Evolutionary conservation across 2,113 vertebrate genomes (phyloP), one percentile per base, ranked within the genome.

Genomic region (Sarotherodon lohbergeri): DNA sequence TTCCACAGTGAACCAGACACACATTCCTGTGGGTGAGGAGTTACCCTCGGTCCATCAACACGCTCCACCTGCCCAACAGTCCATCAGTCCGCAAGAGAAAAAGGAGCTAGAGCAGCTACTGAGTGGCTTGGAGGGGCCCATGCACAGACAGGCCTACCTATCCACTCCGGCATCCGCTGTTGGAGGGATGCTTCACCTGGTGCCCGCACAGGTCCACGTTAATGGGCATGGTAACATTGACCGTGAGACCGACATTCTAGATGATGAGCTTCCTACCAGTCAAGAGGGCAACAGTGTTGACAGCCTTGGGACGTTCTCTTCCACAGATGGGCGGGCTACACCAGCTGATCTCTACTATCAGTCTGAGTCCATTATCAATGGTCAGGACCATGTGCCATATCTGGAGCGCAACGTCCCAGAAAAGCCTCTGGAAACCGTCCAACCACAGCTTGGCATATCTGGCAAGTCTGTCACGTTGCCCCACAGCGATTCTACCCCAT

Each of bases 161-260:
- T 92, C 94, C 61, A 83, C 90, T 90, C 78, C 93, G 73, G 84
- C 84, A 41, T 90, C 84, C 54, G 91, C 89, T 87, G 93, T 73
- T 83, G 95, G 22, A 92, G 96, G 87, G 59, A 94, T 97, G 10
- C 97, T 97, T 71, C 98, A 98, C 0, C 91, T 99, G 2, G 98
- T 99, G 59, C 99, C 99, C 0, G 99, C 98, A 76, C 98, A 99
- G 94, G 97, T 99, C 82, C 99, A 99, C 0, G 97, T 99, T 76
- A 99, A 99, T 0, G 98, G 98, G 2, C 96, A 96, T 2, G 92
- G 95, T 81, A 96, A 95, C 36, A 93, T 97, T 0, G 98, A 99
- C 87, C 96, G 99, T 48, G 99, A 99, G 95, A 99, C 99, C 0
- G 99, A 99, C 93, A 99, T 99, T 91, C 95, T 99, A 84, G 98